A percentile compares a stretch with the other conserved stretches of the same genome.
phyloP scores from a whole-genome alignment of 2,797 vertebrate species.

The Saxicola maurus region DNA sequence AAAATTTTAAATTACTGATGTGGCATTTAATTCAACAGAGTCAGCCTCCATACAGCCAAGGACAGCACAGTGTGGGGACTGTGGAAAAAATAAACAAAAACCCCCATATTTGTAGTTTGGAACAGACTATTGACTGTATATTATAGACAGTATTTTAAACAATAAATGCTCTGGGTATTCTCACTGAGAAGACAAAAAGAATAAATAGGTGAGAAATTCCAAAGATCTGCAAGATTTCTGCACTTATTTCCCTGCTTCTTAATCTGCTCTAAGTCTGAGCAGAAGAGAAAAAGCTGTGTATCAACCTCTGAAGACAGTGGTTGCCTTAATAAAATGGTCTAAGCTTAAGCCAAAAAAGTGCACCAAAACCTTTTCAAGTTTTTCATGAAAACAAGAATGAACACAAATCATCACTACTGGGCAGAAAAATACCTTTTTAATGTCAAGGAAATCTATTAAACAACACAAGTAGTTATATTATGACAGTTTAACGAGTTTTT shows the following conservation, averaged over 20 bases:
- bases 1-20: not conserved
- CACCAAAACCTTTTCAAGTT: not conserved
- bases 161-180: not conserved
- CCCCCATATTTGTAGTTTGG: not conserved
- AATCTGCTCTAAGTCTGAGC: not conserved
- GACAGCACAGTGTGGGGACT: not conserved
- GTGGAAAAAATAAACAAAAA: not conserved
- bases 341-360: not conserved
- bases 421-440: not conserved
- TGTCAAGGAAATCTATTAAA: not conserved
- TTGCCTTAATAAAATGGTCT: not conserved
- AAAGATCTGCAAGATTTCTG: not conserved
- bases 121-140: not conserved
- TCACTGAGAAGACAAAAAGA: not conserved
- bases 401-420: not conserved
- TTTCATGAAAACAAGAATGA: not conserved
- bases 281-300: not conserved
- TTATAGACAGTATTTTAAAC: not conserved
- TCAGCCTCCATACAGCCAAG: not conserved
- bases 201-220: not conserved
- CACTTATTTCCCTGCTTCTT: not conserved
- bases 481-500: not conserved
- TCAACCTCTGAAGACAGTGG: accelerated
- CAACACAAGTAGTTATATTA: not conserved
- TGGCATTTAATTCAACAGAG: constrained; percentile 1